Evolutionary conservation across 2,797 vertebrate genomes (phyloP).

Genomic region (Tragelaphus oryx): DNA sequence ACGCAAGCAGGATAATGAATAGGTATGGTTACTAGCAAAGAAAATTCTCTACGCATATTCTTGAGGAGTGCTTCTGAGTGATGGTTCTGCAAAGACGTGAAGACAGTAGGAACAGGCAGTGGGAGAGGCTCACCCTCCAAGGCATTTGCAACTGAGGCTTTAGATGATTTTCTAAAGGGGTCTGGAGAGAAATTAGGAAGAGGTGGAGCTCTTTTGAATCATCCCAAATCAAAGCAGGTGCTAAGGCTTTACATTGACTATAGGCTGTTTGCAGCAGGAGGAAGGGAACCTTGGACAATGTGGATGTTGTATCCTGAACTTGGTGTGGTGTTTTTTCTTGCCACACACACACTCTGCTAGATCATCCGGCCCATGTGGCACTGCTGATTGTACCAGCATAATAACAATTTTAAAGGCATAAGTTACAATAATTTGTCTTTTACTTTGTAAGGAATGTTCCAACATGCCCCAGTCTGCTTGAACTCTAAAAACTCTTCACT

Average conservation of each 20-base stretch:
- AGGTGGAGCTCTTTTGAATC: background rate
- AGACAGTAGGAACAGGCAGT: background rate
- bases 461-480: background rate
- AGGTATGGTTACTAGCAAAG: conserved; percentile 72
- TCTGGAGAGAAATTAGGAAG: background rate
- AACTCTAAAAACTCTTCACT: background rate
- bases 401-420: background rate
- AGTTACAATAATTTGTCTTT: background rate
- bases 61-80: background rate
- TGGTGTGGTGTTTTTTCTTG: background rate
- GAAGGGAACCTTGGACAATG: background rate
- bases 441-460: background rate
- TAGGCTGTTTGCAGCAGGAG: background rate
- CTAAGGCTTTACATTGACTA: background rate
- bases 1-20: conserved; percentile 55
- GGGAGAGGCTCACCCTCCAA: background rate
- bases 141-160: background rate
- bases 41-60: background rate
- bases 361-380: background rate
- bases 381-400: background rate
- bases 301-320: background rate
- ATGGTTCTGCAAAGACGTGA: background rate
- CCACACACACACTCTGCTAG: background rate
- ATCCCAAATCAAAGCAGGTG: background rate
- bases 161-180: background rate